Evolutionary conservation across 37 sponge, comb jelly and placozoan genomes (phyloP), one percentile per base, ranked within the genome.

Genomic region (Trichoplax adhaerens): DNA sequence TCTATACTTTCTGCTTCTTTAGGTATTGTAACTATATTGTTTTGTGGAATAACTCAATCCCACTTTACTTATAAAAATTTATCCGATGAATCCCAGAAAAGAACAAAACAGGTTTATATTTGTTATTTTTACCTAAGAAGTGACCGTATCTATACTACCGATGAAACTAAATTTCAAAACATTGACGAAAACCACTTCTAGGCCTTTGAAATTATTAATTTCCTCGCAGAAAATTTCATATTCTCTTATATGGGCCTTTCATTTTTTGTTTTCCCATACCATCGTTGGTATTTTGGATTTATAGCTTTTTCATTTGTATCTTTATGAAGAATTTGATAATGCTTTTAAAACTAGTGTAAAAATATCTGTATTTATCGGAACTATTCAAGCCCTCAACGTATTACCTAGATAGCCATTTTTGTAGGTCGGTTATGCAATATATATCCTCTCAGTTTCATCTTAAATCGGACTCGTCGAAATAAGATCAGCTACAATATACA

Each of bases 21-120:
- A 79, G 96, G 96, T 54, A 94, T 94, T 82, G 96, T 94, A 52
- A 91, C 91, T 51, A 80, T 94, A n/a, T 75, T 94, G 65, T 94
- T 94, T 80, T 89, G 90, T 84, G 96, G 91, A 2, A 86, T 94
- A 3, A 81, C 85, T 69, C 96, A 94, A 67, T 87, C 96, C 6
- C 88, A 94, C 81, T 94, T 90, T 74, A 89, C 96, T 8, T 89
- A 82, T 74, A 82, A 87, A 62, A 94, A 94, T 70, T 73, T 94
- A n/a, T 87, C 88, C 8, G 71, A 56, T 2, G 90, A 94, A 64
- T 84, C 88, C 4, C 66, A 83, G 54, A 63, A 58, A 56, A 77
- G 85, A 58, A 86, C 87, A 5, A 91, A 91, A 71, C 84, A 91
- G 46, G 81, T 80, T 50, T 60, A 60, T 10, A n/a, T 60, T 60